phyloP scores from a whole-genome alignment of 1,140 invertebrate genomes.

The Gryllus bimaculatus region DNA sequence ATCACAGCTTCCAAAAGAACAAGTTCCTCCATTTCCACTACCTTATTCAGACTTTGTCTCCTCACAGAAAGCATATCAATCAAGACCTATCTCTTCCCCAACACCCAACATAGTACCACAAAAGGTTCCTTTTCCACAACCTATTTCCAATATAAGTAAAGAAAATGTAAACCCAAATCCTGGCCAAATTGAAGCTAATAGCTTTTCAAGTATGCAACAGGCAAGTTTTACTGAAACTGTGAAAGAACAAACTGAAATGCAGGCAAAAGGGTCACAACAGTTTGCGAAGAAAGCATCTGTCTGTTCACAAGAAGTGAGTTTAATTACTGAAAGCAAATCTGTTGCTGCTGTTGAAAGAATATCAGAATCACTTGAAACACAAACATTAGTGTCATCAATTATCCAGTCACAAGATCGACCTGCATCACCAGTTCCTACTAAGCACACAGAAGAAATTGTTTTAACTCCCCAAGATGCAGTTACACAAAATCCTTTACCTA shows the following conservation, averaged over 20 bases:
- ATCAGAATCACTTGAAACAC: constrained; percentile 10
- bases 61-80: not conserved
- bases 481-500: no score
- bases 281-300: constrained; percentile 8
- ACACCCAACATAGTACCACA: not conserved
- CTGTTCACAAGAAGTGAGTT: constrained; percentile 19
- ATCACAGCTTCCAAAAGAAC: not conserved
- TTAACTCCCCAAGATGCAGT: not conserved
- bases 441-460: not conserved
- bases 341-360: not conserved
- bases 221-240: not conserved
- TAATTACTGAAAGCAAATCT: constrained; percentile 11
- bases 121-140: not conserved
- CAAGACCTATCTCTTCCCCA: not conserved
- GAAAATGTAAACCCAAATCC: no score
- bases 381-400: not conserved
- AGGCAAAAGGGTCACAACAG: not conserved
- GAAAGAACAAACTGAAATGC: not conserved
- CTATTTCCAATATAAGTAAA: no score
- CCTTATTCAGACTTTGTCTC: constrained; percentile 5
- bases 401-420: constrained; percentile 2
- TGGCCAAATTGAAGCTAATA: not conserved
- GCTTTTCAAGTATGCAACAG: not conserved
- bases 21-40: not conserved
- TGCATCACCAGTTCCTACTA: constrained; percentile 14